Evolutionary conservation across 1,140 invertebrate genomes (phyloP).

Genomic region (Saxidomus purpurata): DNA sequence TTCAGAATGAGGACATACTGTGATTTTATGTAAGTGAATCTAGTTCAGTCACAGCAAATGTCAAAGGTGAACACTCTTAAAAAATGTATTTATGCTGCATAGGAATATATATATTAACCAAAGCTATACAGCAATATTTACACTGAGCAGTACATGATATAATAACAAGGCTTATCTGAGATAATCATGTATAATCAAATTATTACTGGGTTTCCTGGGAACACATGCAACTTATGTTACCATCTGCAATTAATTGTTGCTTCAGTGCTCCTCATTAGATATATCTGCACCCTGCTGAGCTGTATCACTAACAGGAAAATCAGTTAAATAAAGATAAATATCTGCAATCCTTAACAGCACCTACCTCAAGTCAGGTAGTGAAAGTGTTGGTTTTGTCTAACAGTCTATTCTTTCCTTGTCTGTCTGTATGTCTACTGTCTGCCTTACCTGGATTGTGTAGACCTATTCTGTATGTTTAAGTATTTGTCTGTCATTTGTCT

Average conservation of each 20-base stretch:
- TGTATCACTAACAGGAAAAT: not conserved
- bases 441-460: too few relatives aligned
- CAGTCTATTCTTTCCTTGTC: too few relatives aligned
- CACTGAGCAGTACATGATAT: not conserved
- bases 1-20: too few relatives aligned
- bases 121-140: not conserved
- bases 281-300: not conserved
- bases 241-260: not conserved
- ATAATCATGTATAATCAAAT: constrained; percentile 8
- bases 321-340: too few relatives aligned
- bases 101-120: not conserved
- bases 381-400: too few relatives aligned
- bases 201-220: not conserved
- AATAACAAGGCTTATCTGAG: not conserved
- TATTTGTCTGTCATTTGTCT: too few relatives aligned
- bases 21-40: too few relatives aligned
- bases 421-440: constrained; percentile 21
- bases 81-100: not conserved
- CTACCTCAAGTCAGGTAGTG: too few relatives aligned
- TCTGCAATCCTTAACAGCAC: too few relatives aligned
- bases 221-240: not conserved
- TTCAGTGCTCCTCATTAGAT: not conserved
- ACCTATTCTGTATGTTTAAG: too few relatives aligned
- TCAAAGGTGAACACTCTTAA: not conserved
- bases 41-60: constrained; percentile 4